A percentile compares a stretch with the other conserved stretches of the same genome.
These are phyloP conservation scores for Chelmon rostratus DNA, from an alignment of 2,797 vertebrate species.

Conservation along the genomic window DNA sequence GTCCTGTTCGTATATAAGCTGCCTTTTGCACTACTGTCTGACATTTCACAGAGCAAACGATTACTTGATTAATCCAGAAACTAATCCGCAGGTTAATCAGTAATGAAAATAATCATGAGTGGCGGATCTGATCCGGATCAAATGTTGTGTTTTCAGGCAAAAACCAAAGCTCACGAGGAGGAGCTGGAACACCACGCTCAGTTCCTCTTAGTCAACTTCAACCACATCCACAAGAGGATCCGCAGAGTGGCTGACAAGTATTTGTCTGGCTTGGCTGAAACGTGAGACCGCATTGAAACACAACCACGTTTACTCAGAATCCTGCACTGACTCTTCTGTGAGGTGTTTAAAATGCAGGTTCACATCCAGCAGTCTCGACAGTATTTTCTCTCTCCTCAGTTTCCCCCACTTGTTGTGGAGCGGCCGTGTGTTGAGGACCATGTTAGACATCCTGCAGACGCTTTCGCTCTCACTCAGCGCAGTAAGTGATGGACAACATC, in stretches of 20 bases:
- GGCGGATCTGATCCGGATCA: background rate
- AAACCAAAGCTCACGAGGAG: slow-evolving; percentile 95
- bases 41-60: too few species aligned
- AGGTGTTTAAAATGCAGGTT: background rate
- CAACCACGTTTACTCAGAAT: background rate
- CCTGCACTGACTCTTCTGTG: background rate
- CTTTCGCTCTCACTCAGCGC: slow-evolving; percentile 94
- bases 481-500: slow-evolving; percentile 78
- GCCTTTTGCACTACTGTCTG: too few species aligned
- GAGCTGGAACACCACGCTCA: slow-evolving; percentile 95
- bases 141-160: slow-evolving; percentile 83
- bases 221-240: slow-evolving; percentile 98
- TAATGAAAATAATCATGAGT: too few species aligned
- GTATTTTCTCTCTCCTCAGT: slow-evolving; percentile 68
- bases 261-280: slow-evolving; percentile 95
- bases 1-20: too few species aligned
- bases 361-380: background rate
- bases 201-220: slow-evolving; percentile 97
- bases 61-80: too few species aligned
- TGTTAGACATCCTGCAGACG: slow-evolving; percentile 97
- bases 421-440: slow-evolving; percentile 95
- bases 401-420: slow-evolving; percentile 98
- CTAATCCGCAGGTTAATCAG: too few species aligned
- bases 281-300: slow-evolving; percentile 82
- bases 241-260: slow-evolving; percentile 97